Base-by-base conservation (phyloP, 2,797 vertebrate species). In the Sebastes minor region DNA sequence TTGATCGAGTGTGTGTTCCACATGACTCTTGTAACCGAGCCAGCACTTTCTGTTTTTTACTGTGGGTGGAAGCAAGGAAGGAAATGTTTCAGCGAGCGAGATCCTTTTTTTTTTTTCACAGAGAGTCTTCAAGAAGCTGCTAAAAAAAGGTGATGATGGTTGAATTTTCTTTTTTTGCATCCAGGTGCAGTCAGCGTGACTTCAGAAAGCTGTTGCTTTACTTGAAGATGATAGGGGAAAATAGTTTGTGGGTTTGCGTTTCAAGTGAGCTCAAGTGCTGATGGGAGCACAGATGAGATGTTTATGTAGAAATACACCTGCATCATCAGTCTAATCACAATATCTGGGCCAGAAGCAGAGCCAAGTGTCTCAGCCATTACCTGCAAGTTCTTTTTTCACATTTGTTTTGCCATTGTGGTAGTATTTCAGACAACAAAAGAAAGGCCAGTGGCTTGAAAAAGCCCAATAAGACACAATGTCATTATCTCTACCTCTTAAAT, bases 1-100 rank as follows among this genome's bases (percentile, higher is more conserved):
- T 91, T 70, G 94, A 95, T 94, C 76, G 63, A 72, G 64, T 25
- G 61, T 28, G 60, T 64, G 78, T 74, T 88, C 78, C 62, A 25
- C 67, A 20, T 88, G 81, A 79, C 80, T 86, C 66, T 20, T 83
- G 80, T 80, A 89, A 86, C 88, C 62, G 4, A 82, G 78, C 74
- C 92, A 81, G 75, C 55, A 38, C 78, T 88, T 60, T 78, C 61
- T 84, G 65, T 18, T 23, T 76, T 76, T 74, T 20, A 20, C 73
- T 73, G 89, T 82, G 84, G 83, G 69, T 59, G 78, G 83, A 80
- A 71, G 55, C 0, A 42, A 42, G 38, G 57, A 79, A 87, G 71
- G 61, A 81, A 67, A 30, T 46, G 49, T 69, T 75, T 59, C 27
- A 23, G 53, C 8, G 3, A 76, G 35, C 30, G 55, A 72, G 38